phyloP scores from a whole-genome alignment of 2,797 vertebrate genomes.

The Cossypha caffra region DNA sequence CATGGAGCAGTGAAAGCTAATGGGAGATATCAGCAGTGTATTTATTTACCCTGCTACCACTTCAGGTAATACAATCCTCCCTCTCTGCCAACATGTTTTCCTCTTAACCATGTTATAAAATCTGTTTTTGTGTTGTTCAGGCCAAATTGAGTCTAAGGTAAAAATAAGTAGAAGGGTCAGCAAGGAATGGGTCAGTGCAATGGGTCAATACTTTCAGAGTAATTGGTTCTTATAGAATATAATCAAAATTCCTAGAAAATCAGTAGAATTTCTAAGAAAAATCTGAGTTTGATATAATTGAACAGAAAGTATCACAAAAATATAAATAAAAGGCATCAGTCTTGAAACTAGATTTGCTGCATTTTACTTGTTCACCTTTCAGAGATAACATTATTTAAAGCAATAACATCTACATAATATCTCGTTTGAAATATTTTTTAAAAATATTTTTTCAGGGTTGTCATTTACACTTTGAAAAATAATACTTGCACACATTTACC shows the following conservation, averaged over 20 bases:
- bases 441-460: background rate
- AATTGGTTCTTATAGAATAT: background rate
- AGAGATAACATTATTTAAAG: background rate
- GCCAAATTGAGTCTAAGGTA: background rate
- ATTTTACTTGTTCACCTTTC: background rate
- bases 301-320: background rate
- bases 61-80: background rate
- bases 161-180: constrained; percentile 3
- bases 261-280: background rate
- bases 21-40: background rate
- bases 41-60: background rate
- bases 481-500: background rate
- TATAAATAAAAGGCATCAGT: background rate
- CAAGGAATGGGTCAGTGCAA: background rate
- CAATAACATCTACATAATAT: background rate
- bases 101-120: background rate
- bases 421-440: background rate
- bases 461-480: background rate
- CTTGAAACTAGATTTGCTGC: background rate
- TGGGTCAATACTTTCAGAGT: background rate
- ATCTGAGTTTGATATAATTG: rapidly evolving
- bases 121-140: background rate
- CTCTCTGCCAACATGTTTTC: background rate
- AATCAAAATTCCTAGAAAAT: constrained; percentile 4
- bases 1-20: background rate